Evolutionary conservation across 2,113 vertebrate genomes (phyloP).

Genomic region (Ctenodactylus gundi): DNA sequence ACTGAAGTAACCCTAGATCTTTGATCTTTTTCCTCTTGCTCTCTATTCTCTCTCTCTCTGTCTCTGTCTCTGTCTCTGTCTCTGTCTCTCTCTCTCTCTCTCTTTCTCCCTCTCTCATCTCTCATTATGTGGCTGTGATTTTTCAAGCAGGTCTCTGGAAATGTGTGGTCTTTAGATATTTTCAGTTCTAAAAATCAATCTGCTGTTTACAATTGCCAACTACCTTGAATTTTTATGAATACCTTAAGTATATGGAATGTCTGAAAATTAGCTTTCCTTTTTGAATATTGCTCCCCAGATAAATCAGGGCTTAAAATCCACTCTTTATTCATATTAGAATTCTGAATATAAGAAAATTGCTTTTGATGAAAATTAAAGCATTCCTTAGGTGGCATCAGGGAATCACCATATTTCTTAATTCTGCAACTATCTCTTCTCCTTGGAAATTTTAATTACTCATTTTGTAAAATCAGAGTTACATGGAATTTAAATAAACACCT

Average conservation of each 20-base stretch:
- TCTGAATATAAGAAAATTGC: conserved; percentile 28
- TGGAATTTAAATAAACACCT: conserved; percentile 42
- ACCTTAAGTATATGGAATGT: conserved; percentile 15
- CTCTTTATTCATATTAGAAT: conserved; percentile 27
- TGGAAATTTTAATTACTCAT: conserved; percentile 37
- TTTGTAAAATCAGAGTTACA: conserved; percentile 6
- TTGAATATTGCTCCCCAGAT: conserved; percentile 2
- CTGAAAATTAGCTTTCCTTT: conserved; percentile 39
- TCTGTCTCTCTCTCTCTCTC: background rate
- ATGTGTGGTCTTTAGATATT: background rate
- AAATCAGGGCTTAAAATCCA: conserved; percentile 13
- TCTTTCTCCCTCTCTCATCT: background rate
- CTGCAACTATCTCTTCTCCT: background rate
- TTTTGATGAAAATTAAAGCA: conserved; percentile 47
- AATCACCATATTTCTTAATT: conserved; percentile 34
- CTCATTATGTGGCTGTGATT: background rate
- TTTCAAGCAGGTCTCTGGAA: background rate
- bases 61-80: background rate
- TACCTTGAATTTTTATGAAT: background rate
- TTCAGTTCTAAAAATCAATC: background rate
- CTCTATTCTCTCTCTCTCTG: background rate
- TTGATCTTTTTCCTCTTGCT: background rate
- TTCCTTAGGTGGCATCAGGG: background rate
- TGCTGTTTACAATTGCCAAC: background rate
- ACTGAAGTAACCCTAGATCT: background rate